Evolutionary conservation across 2,113 vertebrate species (phyloP).

Genomic region (Galemys pyrenaicus): DNA sequence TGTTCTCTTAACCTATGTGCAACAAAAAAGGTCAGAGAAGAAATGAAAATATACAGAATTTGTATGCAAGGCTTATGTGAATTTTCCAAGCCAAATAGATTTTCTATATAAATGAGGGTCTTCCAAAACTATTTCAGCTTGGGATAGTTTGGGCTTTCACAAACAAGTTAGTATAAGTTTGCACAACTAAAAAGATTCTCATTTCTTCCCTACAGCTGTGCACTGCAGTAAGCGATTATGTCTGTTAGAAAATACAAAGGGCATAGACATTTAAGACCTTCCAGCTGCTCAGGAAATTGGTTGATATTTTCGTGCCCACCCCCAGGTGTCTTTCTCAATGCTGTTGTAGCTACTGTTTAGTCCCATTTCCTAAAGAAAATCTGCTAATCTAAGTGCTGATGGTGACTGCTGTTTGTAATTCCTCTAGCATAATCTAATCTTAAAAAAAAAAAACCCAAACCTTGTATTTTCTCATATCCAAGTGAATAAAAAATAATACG

Average conservation of each 20-base stretch:
- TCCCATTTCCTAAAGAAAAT: conserved; percentile 14
- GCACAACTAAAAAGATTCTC: conserved; percentile 17
- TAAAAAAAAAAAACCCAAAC: neutral
- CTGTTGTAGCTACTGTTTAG: neutral
- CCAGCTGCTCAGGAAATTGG: conserved; percentile 36
- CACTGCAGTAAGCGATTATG: conserved; percentile 34
- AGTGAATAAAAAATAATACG: conserved; percentile 1
- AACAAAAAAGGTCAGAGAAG: neutral
- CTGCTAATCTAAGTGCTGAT: neutral
- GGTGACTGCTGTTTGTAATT: conserved; percentile 32
- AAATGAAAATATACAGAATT: conserved; percentile 6
- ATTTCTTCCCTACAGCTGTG: conserved; percentile 8
- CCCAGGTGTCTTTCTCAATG: neutral
- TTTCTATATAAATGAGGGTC: neutral
- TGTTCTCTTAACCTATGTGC: neutral
- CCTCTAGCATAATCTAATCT: neutral
- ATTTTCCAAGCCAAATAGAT: conserved; percentile 6
- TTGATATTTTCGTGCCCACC: conserved; percentile 8
- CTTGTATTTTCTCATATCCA: neutral
- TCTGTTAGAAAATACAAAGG: conserved; percentile 52
- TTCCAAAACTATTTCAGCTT: conserved; percentile 26
- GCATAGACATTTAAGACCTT: conserved; percentile 48
- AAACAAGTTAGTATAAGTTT: conserved; percentile 38
- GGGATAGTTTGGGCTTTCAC: neutral
- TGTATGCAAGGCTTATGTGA: neutral